Evolutionary conservation across 2,797 vertebrate species (phyloP).

Genomic region (Enteromius trimaculatus): DNA sequence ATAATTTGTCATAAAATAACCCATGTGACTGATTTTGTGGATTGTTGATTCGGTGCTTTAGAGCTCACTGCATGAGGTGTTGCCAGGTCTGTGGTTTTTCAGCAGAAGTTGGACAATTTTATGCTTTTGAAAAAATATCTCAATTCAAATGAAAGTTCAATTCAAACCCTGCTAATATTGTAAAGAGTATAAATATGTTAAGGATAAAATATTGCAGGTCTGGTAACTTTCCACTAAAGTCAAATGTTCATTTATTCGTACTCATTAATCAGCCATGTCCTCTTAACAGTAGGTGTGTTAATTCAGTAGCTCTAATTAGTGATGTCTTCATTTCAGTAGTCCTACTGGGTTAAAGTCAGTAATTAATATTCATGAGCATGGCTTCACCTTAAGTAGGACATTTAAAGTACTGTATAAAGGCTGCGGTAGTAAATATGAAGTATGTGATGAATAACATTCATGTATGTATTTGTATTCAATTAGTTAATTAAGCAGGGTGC

Average conservation of each 20-base stretch:
- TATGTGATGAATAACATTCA: background rate
- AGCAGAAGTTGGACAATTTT: too few relatives aligned
- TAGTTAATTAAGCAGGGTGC: background rate
- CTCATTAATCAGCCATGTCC: background rate
- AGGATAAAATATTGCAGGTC: background rate
- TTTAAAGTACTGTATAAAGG: background rate
- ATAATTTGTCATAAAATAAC: too few relatives aligned
- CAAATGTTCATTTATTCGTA: background rate
- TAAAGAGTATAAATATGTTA: background rate
- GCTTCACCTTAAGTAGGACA: background rate
- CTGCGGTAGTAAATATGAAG: background rate
- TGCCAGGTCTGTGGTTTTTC: too few relatives aligned
- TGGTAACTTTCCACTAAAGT: background rate
- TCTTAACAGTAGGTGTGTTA: background rate
- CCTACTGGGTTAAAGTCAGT: background rate
- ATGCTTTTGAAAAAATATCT: too few relatives aligned
- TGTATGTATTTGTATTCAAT: background rate
- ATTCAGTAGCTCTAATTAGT: constrained; percentile 1
- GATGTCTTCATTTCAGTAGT: background rate
- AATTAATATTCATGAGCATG: background rate
- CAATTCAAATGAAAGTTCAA: too few relatives aligned
- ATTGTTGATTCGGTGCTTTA: too few relatives aligned
- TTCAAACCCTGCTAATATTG: too few relatives aligned
- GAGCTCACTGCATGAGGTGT: too few relatives aligned
- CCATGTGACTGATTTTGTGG: too few relatives aligned